Conservation (phyloP, 2,113 vertebrate genomes). For the Riparia riparia region DNA sequence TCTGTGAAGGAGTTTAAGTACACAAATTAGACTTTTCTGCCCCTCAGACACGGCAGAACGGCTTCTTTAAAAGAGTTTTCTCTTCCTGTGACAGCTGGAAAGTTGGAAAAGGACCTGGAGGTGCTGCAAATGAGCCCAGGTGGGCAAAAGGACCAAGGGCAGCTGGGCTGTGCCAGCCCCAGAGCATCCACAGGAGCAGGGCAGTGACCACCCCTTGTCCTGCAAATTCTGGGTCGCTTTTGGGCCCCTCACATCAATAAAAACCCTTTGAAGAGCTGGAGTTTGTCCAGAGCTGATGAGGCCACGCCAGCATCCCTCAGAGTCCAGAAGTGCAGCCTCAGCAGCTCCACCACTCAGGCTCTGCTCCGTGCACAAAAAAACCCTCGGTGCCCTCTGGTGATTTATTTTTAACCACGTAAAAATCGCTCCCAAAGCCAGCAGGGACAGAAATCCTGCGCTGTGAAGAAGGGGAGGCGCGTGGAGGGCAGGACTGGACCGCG, state of each 20-base stretch:
- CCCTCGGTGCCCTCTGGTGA: not conserved
- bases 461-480: rapidly evolving
- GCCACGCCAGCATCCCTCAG: not conserved
- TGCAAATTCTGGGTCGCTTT: not conserved
- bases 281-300: not conserved
- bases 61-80: not conserved
- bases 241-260: not conserved
- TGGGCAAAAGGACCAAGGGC: not conserved
- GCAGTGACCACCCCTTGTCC: not conserved
- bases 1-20: not conserved
- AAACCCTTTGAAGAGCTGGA: not conserved
- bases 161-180: not conserved
- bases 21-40: not conserved
- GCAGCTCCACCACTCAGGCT: not conserved
- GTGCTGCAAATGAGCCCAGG: not conserved
- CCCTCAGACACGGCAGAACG: not conserved
- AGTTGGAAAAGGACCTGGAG: not conserved
- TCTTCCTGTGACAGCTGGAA: not conserved
- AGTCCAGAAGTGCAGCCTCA: not conserved
- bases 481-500: not conserved
- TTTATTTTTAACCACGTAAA: not conserved
- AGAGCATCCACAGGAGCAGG: not conserved
- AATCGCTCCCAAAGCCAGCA: not conserved
- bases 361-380: not conserved
- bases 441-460: not conserved